Evolutionary conservation across 1,140 invertebrate genomes (phyloP), one percentile per base, ranked within the genome.

Genomic region (Diachasma alloeum): DNA sequence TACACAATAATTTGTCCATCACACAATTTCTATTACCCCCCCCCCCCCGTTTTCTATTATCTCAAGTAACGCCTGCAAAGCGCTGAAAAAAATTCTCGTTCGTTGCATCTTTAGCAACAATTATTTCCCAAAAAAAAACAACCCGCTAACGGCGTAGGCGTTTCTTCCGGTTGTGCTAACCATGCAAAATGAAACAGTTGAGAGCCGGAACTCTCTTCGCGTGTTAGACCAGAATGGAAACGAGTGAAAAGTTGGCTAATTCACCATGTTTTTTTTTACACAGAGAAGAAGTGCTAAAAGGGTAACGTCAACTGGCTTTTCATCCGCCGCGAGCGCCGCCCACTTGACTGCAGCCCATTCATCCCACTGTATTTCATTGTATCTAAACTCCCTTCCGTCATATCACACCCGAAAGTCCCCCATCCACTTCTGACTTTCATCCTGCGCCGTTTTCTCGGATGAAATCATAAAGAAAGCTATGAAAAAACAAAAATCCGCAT

Each of bases 241-340:
- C 24, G 59, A 63, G 59, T 31, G 59, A 63, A 63, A 63, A 63
- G 22, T 63, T 63, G 22, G 24, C 59, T 63, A 63, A 63, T 63
- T 63, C 19, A 59, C 59, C 24, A 26, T 24, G 19, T 63, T 24
- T 26, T 63, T 31, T 63, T 63, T 19, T 26, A 3, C 9, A 8
- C 24, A 0, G 6, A n/a, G 6, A 24, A 63, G 59, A 63, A 22
- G 59, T 63, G 59, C 24, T 63, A 63, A 63, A 31, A 63, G 59
- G 48, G 59, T 63, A 26, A 63, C 59, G 59, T 63, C 59, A 63
- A 63, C 24, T 63, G 59, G 22, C 59, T 63, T 63, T 63, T 63
- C 59, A 26, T 63, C 59, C 59, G 13, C 48, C 48, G 48, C 44
- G 31, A 31, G 10, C n/a, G 44, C 44, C 44, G 44, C 44, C 44